Evolutionary conservation across 2,113 vertebrate species (phyloP).

Genomic region (Sceloporus undulatus): DNA sequence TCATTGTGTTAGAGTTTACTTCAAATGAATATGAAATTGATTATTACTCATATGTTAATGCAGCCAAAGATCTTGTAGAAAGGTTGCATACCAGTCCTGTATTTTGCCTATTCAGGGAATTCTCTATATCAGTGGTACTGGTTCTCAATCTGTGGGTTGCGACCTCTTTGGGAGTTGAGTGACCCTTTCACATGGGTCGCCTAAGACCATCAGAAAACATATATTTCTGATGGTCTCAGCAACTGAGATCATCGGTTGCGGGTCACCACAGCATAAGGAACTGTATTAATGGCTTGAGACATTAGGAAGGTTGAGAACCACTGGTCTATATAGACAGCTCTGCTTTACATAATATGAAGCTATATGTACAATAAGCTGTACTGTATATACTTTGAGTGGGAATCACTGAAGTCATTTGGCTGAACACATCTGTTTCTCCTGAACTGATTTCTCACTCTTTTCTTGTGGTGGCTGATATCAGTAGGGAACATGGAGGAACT

Average conservation of each 20-base stretch:
- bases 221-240: too few species aligned
- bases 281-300: too few species aligned
- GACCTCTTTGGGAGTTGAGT: too few species aligned
- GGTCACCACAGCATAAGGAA: too few species aligned
- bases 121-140: background rate
- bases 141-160: too few species aligned
- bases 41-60: background rate
- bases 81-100: background rate
- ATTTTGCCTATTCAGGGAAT: background rate
- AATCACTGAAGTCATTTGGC: conserved; percentile 1
- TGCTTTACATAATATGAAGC: background rate
- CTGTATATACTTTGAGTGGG: background rate
- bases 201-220: too few species aligned
- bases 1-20: background rate
- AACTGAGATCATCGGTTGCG: too few species aligned
- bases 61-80: background rate
- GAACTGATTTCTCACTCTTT: background rate
- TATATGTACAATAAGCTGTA: background rate
- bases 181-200: too few species aligned
- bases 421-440: background rate
- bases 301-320: too few species aligned
- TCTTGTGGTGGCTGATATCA: conserved; percentile 20
- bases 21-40: background rate
- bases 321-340: background rate
- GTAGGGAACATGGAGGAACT: conserved; percentile 14